These are phyloP conservation scores for Danio tinwini DNA, from an alignment of 2,797 vertebrate genomes.

Conservation along the genomic window DNA sequence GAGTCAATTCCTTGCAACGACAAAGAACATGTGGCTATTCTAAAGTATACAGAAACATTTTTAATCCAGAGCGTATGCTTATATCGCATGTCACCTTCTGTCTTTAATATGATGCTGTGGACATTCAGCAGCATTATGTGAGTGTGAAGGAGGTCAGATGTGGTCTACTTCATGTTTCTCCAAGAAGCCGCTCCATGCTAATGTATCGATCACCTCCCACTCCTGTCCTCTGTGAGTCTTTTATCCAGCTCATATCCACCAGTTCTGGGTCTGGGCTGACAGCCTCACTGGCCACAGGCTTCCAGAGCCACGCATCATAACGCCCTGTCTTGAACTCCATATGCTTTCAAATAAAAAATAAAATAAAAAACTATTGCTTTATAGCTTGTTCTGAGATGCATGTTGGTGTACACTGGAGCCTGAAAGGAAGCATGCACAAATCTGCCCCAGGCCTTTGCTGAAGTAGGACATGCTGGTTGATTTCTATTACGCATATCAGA, in stretches of 20 bases:
- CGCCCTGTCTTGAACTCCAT: conserved; percentile 8
- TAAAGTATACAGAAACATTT: neutral
- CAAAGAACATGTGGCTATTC: neutral
- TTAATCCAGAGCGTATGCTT: conserved; percentile 64
- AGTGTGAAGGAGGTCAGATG: conserved; percentile 15
- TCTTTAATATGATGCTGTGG: conserved; percentile 46
- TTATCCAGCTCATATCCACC: conserved; percentile 17
- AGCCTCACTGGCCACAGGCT: conserved; percentile 15
- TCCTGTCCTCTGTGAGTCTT: conserved; percentile 53
- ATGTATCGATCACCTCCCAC: conserved; percentile 69
- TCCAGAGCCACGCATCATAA: neutral
- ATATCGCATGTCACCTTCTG: conserved; percentile 66
- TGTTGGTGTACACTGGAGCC: neutral
- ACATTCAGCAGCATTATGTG: conserved; percentile 40
- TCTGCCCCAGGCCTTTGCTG: neutral
- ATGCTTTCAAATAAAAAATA: conserved; percentile 31
- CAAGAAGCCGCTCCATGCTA: neutral
- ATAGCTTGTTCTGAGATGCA: conserved; percentile 13
- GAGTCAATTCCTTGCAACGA: neutral
- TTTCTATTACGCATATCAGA: neutral
- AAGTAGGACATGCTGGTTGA: conserved; percentile 3
- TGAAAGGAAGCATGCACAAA: conserved; percentile 15
- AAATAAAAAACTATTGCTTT: neutral
- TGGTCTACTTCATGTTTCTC: conserved; percentile 6
- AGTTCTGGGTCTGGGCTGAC: conserved; percentile 13